Evolutionary conservation across 2,888 invertebrate species (phyloP), one percentile per base, ranked within the genome.

Genomic region (Drosophila testacea): DNA sequence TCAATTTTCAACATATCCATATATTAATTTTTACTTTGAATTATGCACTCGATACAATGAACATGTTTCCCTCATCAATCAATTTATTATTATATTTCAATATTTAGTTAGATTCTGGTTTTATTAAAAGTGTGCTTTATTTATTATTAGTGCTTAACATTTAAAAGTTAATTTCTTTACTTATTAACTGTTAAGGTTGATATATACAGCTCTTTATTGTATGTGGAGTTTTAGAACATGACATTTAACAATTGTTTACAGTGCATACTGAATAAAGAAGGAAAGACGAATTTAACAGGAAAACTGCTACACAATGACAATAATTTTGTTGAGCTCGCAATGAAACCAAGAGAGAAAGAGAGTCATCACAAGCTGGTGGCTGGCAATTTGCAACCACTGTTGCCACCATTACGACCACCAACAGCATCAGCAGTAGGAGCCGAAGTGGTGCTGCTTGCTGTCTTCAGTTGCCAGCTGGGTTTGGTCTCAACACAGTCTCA

Each of bases 371-470:
- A 63, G 82, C 74, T 79, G 82, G 68, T 73, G 68, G 65, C 42
- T 76, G 81, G 84, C 83, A 83, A 83, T 86, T 86, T 79, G 63
- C 74, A 82, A 69, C 85, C 76, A 77, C 76, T 77, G 78, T 69
- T 65, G 65, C 64, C 76, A 76, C 57, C 73, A 77, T 76, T 77
- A 65, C 76, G 65, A 66, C 73, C 73, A 42, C 62, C 68, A 50
- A 55, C 30, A 71, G 47, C 50, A 42, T 41, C 64, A 50, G 39
- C 60, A 59, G 44, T 55, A 38, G 56, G 22, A 62, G 50, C 48
- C 42, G 22, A 41, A 57, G 64, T 69, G 75, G 59, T 36, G 27
- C 44, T 46, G 57, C 55, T 60, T 46, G 57, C 55, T 60, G 56
- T 67, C 32, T 76, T 55, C 54, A 34, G 60, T 34, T 55, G 63